Evolutionary conservation across 1,140 invertebrate genomes (phyloP), one percentile per base, ranked within the genome.

Genomic region (Carcinoscorpius rotundicauda): DNA sequence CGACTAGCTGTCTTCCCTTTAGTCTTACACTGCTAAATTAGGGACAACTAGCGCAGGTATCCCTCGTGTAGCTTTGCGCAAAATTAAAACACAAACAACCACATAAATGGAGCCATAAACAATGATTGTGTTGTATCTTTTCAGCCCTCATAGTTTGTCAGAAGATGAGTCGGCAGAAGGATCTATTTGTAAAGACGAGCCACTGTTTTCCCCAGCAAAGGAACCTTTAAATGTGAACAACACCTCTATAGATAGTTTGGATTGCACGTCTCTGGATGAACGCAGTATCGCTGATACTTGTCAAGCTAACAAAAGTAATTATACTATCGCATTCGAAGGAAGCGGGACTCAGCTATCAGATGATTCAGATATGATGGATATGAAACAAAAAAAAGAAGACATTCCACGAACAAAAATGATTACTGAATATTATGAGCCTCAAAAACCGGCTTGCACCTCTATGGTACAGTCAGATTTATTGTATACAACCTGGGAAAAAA

Each of bases 261-360:
- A 95, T 75, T 90, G 89, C 77, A 88, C 90, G 72, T 80, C 83
- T 65, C 75, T 78, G 50, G 82, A 83, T 60, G 85, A 86, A 72
- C 84, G 84, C 67, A 89, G 93, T 72, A 87, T 93, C 74, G 85
- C 93, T 72, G 81, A 92, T 52, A 79, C 79, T 1, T 94, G 91
- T 62, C 90, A 68, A 66, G 87, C 88, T 9, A 93, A 95, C 73
- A 93, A 93, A 79, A 87, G 93, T 74, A 94, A 93, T 78, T 95
- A 95, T 75, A 95, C 91, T 61, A 93, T 95, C 72, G 91, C 91
- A 60, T 94, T 94, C 73, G 90, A 94, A 79, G 91, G 88, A 70
- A 91, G 89, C 72, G 64, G 64, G 49, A 86, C 88, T 53, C 71
- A 74, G 80, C 90, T 88, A 74, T 89, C 88, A 6, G 88, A 90